Conservation (phyloP, 2,888 invertebrate genomes). For the Dynastes hyllus region DNA sequence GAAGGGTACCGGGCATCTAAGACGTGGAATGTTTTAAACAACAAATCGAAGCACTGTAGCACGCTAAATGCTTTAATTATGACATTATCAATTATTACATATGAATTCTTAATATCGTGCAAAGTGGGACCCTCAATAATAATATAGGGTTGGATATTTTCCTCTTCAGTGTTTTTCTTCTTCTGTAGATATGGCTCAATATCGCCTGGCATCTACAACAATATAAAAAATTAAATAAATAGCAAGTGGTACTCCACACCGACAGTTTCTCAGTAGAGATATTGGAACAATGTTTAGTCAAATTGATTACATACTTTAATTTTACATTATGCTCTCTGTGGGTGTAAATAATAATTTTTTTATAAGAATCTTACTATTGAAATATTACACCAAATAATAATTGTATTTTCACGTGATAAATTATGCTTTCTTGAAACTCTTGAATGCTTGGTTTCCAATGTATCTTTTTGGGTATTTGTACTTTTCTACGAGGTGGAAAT, state of each 20-base stretch:
- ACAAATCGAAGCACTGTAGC: not conserved
- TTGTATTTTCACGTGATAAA: not conserved
- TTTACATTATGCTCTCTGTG: not conserved
- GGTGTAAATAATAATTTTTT: not conserved
- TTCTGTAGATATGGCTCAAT: not conserved
- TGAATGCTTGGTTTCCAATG: not conserved
- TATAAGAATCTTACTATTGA: not conserved
- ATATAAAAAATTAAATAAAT: not conserved
- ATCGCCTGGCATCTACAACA: not conserved
- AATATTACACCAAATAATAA: not conserved
- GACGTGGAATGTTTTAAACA: not conserved
- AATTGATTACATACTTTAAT: not conserved
- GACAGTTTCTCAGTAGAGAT: too few species aligned
- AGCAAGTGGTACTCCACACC: too few species aligned
- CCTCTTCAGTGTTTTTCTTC: not conserved
- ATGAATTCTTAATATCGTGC: not conserved
- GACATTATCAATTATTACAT: not conserved
- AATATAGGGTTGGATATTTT: not conserved
- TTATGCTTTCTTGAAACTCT: not conserved
- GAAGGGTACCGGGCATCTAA: not conserved
- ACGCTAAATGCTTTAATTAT: not conserved
- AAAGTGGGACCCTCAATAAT: not conserved
- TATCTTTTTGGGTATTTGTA: not conserved
- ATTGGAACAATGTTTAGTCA: not conserved
- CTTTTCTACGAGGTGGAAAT: not conserved